Conservation (phyloP, 2,888 invertebrate species). For the Ptychoptera contaminata region DNA sequence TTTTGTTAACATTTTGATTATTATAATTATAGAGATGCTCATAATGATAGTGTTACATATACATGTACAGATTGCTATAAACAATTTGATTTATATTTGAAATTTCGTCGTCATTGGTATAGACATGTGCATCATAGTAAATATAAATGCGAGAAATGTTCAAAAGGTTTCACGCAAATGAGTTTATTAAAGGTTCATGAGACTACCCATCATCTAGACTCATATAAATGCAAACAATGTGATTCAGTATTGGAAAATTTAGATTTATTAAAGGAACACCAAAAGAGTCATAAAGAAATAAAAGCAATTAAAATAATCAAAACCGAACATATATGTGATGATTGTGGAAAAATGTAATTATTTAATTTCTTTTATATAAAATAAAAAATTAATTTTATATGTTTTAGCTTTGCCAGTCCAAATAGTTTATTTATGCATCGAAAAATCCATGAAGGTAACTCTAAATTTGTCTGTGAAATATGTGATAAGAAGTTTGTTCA, state of each 20-base stretch:
- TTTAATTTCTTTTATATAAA: background rate
- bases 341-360: slow-evolving; percentile 29
- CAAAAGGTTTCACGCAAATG: slow-evolving; percentile 7
- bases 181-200: slow-evolving; percentile 14
- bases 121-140: slow-evolving; percentile 5
- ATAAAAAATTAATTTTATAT: background rate
- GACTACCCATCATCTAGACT: slow-evolving; percentile 19
- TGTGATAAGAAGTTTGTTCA: slow-evolving; percentile 32
- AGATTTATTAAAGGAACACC: slow-evolving; percentile 24
- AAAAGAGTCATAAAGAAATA: slow-evolving; percentile 24
- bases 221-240: slow-evolving; percentile 24
- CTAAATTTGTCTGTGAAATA: slow-evolving; percentile 29
- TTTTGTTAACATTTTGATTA: too few relatives aligned
- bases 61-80: too few relatives aligned
- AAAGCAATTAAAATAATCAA: slow-evolving; percentile 24
- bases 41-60: too few relatives aligned
- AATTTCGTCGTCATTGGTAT: too few relatives aligned
- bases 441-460: slow-evolving; percentile 30
- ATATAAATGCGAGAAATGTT: slow-evolving; percentile 26
- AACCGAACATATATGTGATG: slow-evolving; percentile 28
- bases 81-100: too few relatives aligned
- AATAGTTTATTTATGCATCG: slow-evolving; percentile 32
- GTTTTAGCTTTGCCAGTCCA: slow-evolving; percentile 19
- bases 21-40: too few relatives aligned
- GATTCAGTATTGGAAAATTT: slow-evolving; percentile 24